Evolutionary conservation across 2,888 invertebrate species (phyloP), one percentile per base, ranked within the genome.

Genomic region (Ormyrus thymus): DNA sequence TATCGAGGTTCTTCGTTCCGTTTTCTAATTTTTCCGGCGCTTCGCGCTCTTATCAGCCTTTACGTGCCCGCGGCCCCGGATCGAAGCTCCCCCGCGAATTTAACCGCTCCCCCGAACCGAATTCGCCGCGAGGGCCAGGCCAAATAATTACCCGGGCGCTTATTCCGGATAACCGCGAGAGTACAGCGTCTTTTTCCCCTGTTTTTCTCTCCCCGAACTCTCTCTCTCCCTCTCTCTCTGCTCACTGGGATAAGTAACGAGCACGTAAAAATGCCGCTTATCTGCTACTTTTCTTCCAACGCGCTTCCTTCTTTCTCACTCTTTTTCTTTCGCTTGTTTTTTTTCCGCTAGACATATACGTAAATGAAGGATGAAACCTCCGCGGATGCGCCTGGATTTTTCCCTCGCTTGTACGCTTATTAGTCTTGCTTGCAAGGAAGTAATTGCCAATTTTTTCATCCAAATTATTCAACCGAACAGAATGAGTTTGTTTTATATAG

Each of bases 61-160:
- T 61, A 64, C 70, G 69, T 71, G 79, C 71, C 79, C 71, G 70
- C 71, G 74, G 73, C 65, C 70, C 43, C 76, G 79, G 65, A 72
- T 71, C 78, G 72, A 79, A 75, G 48, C 78, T 65, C 76, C 76
- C 71, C 64, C 76, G 69, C 78, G 68, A 66, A 69, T 72, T 62
- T 71, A 43, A n/a, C 71, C 71, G 43, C 45, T 4, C 48, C 56
- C 50, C 29, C 48, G 56, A 15, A 13, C 78, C 64, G 65, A 71
- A 76, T 56, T 75, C 76, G 69, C 80, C 75, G 64, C 64, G 74
- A 77, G 82, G 81, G 77, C 66, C 59, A 29, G 58, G 80, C 80
- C 82, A 83, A 82, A 84, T 81, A 81, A 84, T 84, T 83, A 82
- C 79, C 83, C 78, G 80, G 69, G 72, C 83, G 83, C 78, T 79